Percentiles rank a stretch among this genome's conserved stretches.
phyloP scores from a whole-genome alignment of 2,797 vertebrate genomes.

The Takifugu rubripes region DNA sequence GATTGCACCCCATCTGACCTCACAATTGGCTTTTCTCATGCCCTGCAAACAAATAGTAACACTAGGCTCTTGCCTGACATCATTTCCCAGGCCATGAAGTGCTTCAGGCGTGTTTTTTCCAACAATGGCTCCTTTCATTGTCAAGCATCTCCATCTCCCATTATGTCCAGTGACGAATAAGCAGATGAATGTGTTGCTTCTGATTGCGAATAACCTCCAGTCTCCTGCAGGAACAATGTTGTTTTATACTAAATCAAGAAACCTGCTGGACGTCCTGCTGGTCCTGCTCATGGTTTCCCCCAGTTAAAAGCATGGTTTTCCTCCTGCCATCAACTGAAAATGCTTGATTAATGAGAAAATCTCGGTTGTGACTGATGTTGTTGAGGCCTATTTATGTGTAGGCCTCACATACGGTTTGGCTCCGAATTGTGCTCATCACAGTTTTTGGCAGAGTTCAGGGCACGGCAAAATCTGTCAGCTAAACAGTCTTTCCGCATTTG shows the following conservation, averaged over 20 bases:
- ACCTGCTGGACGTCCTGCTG: no score
- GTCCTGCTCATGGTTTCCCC: no score
- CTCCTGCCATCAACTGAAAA: no score
- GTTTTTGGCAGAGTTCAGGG: slow-evolving; percentile 3
- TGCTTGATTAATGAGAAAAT: no score
- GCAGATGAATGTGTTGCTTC: neutral
- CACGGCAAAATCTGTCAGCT: slow-evolving; percentile 26
- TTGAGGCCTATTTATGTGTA: neutral
- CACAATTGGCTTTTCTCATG: slow-evolving; percentile 12
- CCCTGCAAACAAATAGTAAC: slow-evolving; percentile 31
- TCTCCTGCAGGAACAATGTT: slow-evolving; percentile 1
- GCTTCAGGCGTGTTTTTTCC: slow-evolving; percentile 5
- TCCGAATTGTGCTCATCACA: neutral
- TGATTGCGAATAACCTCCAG: slow-evolving; percentile 23
- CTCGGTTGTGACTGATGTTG: no score
- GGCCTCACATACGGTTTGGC: slow-evolving; percentile 7
- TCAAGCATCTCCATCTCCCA: slow-evolving; percentile 10
- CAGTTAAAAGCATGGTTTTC: no score
- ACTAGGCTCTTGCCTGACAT: slow-evolving; percentile 37
- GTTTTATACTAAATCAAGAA: slow-evolving; percentile 4
- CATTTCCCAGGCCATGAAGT: slow-evolving; percentile 10
- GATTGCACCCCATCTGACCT: neutral
- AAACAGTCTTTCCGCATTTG: slow-evolving; percentile 38
- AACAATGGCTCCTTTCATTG: slow-evolving; percentile 44
- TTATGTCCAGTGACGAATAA: slow-evolving; percentile 16